A percentile compares a stretch with the other conserved stretches of the same genome.
Conservation (phyloP, 1,140 invertebrate species). For the Aphelinus atriplicis region DNA sequence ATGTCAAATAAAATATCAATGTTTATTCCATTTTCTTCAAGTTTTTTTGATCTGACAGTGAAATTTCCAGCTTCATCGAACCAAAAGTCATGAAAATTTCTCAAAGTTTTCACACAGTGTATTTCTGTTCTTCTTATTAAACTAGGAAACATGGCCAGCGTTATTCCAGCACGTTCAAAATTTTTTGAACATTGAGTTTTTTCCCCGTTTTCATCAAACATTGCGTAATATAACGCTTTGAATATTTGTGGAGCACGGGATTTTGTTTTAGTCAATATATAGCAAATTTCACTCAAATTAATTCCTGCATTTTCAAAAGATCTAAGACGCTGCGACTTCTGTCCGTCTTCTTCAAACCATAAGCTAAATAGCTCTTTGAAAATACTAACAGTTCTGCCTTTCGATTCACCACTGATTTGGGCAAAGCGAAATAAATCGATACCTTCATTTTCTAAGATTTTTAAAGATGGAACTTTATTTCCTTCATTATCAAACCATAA, state of each 20-base stretch:
- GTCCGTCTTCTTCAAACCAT: constrained; percentile 28
- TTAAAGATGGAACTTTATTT: constrained; percentile 43
- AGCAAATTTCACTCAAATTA: not conserved
- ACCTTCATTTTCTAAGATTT: constrained; percentile 41
- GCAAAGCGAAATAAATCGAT: constrained; percentile 42
- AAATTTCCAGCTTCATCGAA: too few relatives aligned
- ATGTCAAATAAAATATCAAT: too few relatives aligned
- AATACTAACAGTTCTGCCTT: not conserved
- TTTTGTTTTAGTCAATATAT: constrained; percentile 39
- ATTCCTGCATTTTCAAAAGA: constrained; percentile 14
- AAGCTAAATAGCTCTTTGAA: constrained; percentile 30
- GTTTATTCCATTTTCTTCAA: too few relatives aligned
- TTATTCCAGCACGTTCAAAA: constrained; percentile 26
- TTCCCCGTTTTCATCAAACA: constrained; percentile 14
- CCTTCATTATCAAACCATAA: constrained; percentile 46
- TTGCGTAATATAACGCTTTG: too few relatives aligned
- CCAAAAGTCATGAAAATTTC: too few relatives aligned
- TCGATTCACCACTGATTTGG: constrained; percentile 39
- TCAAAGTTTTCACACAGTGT: too few relatives aligned
- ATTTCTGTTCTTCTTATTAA: constrained; percentile 12
- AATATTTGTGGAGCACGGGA: constrained; percentile 17
- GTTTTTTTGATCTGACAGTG: too few relatives aligned
- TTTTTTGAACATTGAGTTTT: constrained; percentile 4
- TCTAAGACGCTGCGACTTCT: constrained; percentile 11
- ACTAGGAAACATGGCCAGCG: not conserved